A percentile compares a stretch with the other conserved stretches of the same genome.
Conservation (phyloP, 2,113 vertebrate genomes). For the Lates calcarifer region DNA sequence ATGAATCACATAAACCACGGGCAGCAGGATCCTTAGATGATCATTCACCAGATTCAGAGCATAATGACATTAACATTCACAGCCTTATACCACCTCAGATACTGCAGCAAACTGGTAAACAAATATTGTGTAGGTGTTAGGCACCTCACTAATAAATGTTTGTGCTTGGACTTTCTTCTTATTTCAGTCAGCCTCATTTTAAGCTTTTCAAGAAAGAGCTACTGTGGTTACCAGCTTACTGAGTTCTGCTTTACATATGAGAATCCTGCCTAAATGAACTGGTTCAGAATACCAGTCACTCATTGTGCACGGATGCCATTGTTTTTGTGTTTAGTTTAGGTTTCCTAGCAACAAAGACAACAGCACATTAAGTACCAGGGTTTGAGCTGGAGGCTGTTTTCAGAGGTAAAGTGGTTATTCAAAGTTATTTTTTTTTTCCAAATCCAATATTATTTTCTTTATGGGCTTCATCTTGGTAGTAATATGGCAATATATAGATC, state of each 20-base stretch:
- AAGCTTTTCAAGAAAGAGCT: not conserved
- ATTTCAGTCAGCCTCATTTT: not conserved
- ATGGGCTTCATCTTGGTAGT: not conserved
- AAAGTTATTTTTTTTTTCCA: not conserved
- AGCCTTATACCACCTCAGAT: not conserved
- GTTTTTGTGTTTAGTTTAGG: slow-evolving; percentile 63
- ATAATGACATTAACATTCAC: not conserved
- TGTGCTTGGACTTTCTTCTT: not conserved
- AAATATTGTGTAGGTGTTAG: not conserved
- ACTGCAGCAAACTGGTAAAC: not conserved
- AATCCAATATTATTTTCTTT: not conserved
- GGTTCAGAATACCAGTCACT: not conserved
- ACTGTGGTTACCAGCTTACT: not conserved
- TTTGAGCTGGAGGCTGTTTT: slow-evolving; percentile 33
- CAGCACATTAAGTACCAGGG: slow-evolving; percentile 19
- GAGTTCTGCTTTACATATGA: not conserved
- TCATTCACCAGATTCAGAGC: too few species aligned
- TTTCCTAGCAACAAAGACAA: slow-evolving; percentile 80
- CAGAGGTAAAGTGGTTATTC: slow-evolving; percentile 40
- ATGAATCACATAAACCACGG: not conserved
- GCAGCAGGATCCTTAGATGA: not conserved
- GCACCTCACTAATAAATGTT: not conserved
- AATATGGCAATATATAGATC: too few species aligned
- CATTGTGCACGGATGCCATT: slow-evolving; percentile 45
- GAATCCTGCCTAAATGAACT: not conserved